Conservation (phyloP, 2,113 vertebrate species). For the Heliornis fulica region DNA sequence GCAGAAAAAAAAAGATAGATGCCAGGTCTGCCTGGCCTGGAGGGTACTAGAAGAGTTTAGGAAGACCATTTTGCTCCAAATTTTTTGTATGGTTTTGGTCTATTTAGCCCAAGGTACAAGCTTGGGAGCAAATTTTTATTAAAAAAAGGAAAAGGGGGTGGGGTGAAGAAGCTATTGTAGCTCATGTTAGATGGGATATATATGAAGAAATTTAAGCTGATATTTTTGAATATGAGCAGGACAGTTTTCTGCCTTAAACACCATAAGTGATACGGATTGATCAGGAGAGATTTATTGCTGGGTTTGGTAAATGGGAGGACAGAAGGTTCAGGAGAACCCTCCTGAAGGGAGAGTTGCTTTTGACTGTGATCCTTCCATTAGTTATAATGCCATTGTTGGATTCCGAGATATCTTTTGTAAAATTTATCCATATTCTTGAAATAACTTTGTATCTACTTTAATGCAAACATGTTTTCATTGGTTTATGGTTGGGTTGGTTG, state of each 20-base stretch:
- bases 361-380: not conserved
- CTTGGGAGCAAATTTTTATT: not conserved
- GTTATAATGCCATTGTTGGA: not conserved
- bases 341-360: not conserved
- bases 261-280: not conserved
- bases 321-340: not conserved
- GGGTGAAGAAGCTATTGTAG: not conserved
- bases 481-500: not conserved
- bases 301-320: not conserved
- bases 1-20: not conserved
- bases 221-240: not conserved
- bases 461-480: not conserved
- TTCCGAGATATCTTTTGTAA: not conserved
- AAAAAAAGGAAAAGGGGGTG: not conserved
- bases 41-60: not conserved
- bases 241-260: not conserved
- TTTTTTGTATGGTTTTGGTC: not conserved
- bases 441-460: not conserved
- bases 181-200: not conserved
- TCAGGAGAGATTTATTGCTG: not conserved
- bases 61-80: not conserved
- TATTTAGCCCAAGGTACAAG: fast-evolving
- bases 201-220: not conserved
- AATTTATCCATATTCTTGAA: not conserved
- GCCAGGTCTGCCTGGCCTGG: not conserved